Conservation (phyloP, 2,113 vertebrate species). For the Sorex fumeus region DNA sequence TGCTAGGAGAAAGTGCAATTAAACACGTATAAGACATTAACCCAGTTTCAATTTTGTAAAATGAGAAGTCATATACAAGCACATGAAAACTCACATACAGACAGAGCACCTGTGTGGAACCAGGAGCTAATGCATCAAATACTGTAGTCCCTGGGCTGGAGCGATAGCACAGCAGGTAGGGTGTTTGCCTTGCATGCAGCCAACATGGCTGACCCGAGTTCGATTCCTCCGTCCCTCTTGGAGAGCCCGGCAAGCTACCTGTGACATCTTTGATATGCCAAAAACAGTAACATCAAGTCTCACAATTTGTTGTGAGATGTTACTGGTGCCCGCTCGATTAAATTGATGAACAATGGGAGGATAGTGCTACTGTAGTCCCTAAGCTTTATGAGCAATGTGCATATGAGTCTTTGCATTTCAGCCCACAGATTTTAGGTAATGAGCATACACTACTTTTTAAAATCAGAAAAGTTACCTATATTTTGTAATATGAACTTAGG, state of each 20-base stretch:
- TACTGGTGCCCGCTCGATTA: no score
- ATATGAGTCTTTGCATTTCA: neutral
- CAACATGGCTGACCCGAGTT: no score
- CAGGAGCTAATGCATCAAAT: neutral
- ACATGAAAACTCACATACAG: neutral
- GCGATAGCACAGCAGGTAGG: no score
- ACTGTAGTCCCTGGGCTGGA: neutral
- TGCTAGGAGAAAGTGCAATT: neutral
- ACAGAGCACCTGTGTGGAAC: neutral
- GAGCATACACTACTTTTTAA: neutral
- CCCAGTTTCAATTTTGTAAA: neutral
- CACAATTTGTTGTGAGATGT: no score
- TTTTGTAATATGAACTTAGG: neutral
- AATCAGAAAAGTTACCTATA: neutral
- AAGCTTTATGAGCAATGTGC: neutral
- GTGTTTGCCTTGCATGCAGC: no score
- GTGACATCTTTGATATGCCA: no score
- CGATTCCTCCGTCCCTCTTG: no score
- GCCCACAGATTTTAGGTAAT: neutral
- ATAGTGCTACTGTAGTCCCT: neutral
- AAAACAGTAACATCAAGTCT: no score
- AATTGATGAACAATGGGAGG: no score
- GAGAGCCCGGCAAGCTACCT: no score
- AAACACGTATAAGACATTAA: conserved; percentile 37
- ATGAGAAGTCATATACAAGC: neutral